phyloP scores from a whole-genome alignment of 2,797 vertebrate genomes.

The Ctenopoma multispine region DNA sequence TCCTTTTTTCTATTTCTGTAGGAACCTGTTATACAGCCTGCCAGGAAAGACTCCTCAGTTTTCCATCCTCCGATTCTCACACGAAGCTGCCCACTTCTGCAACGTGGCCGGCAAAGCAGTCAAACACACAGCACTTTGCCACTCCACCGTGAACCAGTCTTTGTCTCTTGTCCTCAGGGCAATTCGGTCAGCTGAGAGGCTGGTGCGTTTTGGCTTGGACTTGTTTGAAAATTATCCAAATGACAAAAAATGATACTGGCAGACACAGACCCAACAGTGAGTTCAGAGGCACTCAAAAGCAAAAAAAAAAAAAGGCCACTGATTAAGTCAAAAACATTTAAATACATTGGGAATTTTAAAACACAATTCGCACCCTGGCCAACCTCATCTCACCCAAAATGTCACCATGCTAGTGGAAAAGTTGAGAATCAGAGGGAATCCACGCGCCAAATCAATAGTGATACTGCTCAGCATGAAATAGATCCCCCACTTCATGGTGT shows the following conservation, averaged over 20 bases:
- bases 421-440: neutral
- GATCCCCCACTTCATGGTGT: neutral
- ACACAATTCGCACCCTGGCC: neutral
- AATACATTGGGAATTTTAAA: slow-evolving; percentile 4
- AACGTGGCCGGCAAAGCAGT: slow-evolving; percentile 39
- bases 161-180: slow-evolving; percentile 88
- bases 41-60: slow-evolving; percentile 86
- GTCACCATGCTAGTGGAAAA: neutral
- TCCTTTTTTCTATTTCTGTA: slow-evolving; percentile 55
- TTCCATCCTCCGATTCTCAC: slow-evolving; percentile 87
- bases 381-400: neutral
- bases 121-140: slow-evolving; percentile 68
- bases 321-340: slow-evolving; percentile 5
- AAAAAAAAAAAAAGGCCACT: neutral
- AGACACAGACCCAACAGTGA: neutral
- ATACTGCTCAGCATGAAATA: too few species aligned
- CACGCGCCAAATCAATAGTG: neutral
- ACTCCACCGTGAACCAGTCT: slow-evolving; percentile 70
- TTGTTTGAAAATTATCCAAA: slow-evolving; percentile 89
- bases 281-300: neutral
- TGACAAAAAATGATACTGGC: slow-evolving; percentile 31
- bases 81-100: slow-evolving; percentile 70
- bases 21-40: slow-evolving; percentile 92
- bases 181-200: slow-evolving; percentile 90
- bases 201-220: slow-evolving; percentile 89